Conservation (phyloP, 1,140 invertebrate species). For the Trialeurodes vaporariorum region DNA sequence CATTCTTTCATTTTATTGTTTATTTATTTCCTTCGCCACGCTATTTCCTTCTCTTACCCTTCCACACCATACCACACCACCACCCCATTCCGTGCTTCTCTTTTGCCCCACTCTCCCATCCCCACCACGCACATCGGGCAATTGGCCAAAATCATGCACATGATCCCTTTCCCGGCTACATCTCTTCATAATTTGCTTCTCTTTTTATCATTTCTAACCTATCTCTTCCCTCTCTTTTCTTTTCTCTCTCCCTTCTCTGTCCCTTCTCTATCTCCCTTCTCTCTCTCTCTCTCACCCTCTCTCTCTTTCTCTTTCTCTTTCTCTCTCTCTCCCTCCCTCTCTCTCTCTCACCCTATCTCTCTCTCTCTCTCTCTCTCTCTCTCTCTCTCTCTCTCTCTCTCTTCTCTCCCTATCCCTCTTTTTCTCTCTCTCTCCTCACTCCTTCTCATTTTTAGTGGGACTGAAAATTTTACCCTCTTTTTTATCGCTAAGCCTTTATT, state of each 20-base stretch:
- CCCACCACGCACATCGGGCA: no score
- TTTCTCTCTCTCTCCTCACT: background rate
- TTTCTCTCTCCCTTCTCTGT: background rate
- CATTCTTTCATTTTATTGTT: constrained; percentile 1
- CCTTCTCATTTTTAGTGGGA: no score
- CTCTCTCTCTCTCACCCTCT: no score
- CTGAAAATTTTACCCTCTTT: background rate
- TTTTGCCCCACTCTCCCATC: no score
- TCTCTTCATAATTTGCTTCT: background rate
- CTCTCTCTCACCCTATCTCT: background rate
- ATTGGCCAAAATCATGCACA: background rate
- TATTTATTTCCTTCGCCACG: background rate
- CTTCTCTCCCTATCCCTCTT: background rate
- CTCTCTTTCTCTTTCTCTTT: background rate
- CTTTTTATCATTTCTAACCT: background rate
- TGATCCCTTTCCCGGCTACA: background rate
- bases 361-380: background rate
- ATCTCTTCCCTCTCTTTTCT: background rate
- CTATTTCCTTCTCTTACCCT: background rate
- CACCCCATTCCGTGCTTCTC: no score
- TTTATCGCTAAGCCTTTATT: background rate
- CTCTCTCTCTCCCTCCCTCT: background rate
- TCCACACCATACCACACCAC: no score
- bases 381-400: background rate
- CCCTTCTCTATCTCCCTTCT: background rate